phyloP scores from a whole-genome alignment of 2,113 vertebrate species.

The Forbesichthys papilliferus region DNA sequence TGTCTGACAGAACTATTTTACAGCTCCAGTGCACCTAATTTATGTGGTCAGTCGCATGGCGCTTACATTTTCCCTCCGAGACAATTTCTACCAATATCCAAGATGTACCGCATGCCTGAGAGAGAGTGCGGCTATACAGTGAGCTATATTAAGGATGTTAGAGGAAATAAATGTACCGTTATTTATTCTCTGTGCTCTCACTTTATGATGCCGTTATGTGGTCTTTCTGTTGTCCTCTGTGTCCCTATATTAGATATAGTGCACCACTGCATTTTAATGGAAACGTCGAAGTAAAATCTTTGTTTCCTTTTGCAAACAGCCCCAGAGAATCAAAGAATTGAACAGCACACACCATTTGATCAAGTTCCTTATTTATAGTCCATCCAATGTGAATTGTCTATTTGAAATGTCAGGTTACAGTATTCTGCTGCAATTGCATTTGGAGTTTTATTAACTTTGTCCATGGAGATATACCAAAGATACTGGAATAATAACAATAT shows the following conservation, averaged over 20 bases:
- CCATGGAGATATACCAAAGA: too few species aligned
- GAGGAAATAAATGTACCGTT: slow-evolving; percentile 67
- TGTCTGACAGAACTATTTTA: slow-evolving; percentile 51
- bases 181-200: slow-evolving; percentile 66
- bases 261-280: slow-evolving; percentile 61
- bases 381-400: too few species aligned
- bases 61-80: slow-evolving; percentile 42
- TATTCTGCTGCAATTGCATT: too few species aligned
- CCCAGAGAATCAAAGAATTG: slow-evolving; percentile 41
- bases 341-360: slow-evolving; percentile 24
- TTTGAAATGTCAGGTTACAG: too few species aligned
- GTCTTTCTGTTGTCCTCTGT: slow-evolving; percentile 60
- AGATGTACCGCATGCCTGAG: slow-evolving; percentile 38
- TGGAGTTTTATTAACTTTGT: too few species aligned
- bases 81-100: slow-evolving; percentile 26
- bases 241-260: slow-evolving; percentile 63
- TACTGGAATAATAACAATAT: too few species aligned
- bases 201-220: slow-evolving; percentile 68
- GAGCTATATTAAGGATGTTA: slow-evolving; percentile 33
- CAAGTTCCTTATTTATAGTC: background rate
- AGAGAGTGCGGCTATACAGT: slow-evolving; percentile 27
- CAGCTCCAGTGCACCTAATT: slow-evolving; percentile 46
- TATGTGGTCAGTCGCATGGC: slow-evolving; percentile 40
- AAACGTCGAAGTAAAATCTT: slow-evolving; percentile 44
- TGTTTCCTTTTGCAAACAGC: slow-evolving; percentile 48